Percentiles rank a stretch among this genome's conserved stretches.
Evolutionary conservation across 2,888 invertebrate species (phyloP).

Genomic region (Lepas anatifera): DNA sequence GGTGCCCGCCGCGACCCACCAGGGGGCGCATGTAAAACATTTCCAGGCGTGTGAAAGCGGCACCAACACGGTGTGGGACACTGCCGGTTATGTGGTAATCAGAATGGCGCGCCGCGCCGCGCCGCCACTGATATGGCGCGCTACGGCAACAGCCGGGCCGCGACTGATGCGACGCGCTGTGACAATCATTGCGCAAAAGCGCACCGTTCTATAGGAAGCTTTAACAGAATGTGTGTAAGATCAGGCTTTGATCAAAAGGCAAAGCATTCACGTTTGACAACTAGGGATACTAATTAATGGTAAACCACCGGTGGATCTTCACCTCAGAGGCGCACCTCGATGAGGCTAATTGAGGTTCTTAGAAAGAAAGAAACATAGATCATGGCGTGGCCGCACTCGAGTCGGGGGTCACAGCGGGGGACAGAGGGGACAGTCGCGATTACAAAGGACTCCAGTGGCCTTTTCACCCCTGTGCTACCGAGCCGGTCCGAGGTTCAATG

Average conservation of each 20-base stretch:
- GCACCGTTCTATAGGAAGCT: too few relatives aligned
- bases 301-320: too few relatives aligned
- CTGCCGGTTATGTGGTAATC: slow-evolving; percentile 9
- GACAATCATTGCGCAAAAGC: too few relatives aligned
- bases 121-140: not conserved
- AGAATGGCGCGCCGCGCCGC: not conserved
- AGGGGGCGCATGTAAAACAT: slow-evolving; percentile 6
- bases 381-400: not conserved
- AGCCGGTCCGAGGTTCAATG: not conserved
- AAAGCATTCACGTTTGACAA: too few relatives aligned
- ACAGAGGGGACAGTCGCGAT: not conserved
- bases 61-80: not conserved
- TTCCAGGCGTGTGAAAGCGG: slow-evolving; percentile 1
- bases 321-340: not conserved
- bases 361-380: not conserved
- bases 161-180: too few relatives aligned
- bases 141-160: not conserved
- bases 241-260: too few relatives aligned
- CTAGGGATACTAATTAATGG: too few relatives aligned
- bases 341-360: not conserved
- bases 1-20: not conserved
- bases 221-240: too few relatives aligned
- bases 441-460: not conserved
- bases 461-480: slow-evolving; percentile 8
- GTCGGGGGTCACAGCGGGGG: not conserved